phyloP scores from a whole-genome alignment of 2,113 vertebrate genomes.

The Xenopus tropicalis region UCB_Xtro_10.0 CM004446.2:69517501-69518000 shows the following conservation, averaged over 20 bases:
- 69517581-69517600: constrained; percentile 68
- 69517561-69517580: constrained; percentile 76
- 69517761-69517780: constrained; percentile 71
- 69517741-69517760: constrained; percentile 73
- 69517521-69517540: constrained; percentile 68
- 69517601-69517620: constrained; percentile 72
- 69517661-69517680: constrained; percentile 81
- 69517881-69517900: constrained; percentile 74
- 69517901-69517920: constrained; percentile 81
- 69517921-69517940: constrained; percentile 75
- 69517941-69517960: constrained; percentile 74
- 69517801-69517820: constrained; percentile 76
- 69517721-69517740: constrained; percentile 71
- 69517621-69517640: constrained; percentile 88
- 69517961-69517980: constrained; percentile 85
- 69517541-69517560: constrained; percentile 72
- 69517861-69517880: constrained; percentile 81
- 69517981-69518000: constrained; percentile 76
- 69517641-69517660: constrained; percentile 73
- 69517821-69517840: constrained; percentile 80
- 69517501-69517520: constrained; percentile 68
- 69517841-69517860: constrained; percentile 75
- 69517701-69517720: constrained; percentile 73
- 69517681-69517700: constrained; percentile 67
- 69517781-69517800: constrained; percentile 67